These are phyloP conservation scores for Oryzias javanicus DNA, from an alignment of 2,113 vertebrate species.

Conservation along the genomic window DNA sequence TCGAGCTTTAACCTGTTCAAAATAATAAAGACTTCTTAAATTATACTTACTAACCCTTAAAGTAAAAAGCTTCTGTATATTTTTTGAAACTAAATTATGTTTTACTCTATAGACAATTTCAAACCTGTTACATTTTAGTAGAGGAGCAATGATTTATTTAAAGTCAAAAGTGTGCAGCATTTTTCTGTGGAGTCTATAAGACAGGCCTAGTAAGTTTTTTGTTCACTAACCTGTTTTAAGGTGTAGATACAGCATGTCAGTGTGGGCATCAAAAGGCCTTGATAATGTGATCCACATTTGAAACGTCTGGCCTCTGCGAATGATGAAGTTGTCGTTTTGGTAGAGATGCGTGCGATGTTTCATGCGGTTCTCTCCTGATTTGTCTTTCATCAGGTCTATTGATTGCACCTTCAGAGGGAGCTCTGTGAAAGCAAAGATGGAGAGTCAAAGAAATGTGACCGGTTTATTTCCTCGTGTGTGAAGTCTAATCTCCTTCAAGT, in stretches of 20 bases:
- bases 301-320: constrained; percentile 85
- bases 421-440: constrained; percentile 62
- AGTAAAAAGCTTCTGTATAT: too few relatives aligned
- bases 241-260: constrained; percentile 77
- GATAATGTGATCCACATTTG: constrained; percentile 76
- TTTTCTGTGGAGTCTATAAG: too few relatives aligned
- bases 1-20: too few relatives aligned
- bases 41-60: too few relatives aligned
- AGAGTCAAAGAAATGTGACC: neutral
- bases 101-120: too few relatives aligned
- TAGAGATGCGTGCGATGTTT: constrained; percentile 84
- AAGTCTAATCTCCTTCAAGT: constrained; percentile 45
- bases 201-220: too few relatives aligned
- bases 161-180: too few relatives aligned
- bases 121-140: too few relatives aligned
- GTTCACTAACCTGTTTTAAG: constrained; percentile 77
- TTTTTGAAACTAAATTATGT: too few relatives aligned
- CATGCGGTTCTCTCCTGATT: constrained; percentile 63
- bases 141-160: too few relatives aligned
- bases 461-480: neutral
- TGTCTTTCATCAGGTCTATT: constrained; percentile 78
- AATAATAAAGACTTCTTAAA: too few relatives aligned
- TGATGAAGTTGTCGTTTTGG: constrained; percentile 72
- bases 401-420: constrained; percentile 71
- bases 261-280: constrained; percentile 68